Conservation (phyloP, 2,888 invertebrate genomes). For the Troilus luridus region DNA sequence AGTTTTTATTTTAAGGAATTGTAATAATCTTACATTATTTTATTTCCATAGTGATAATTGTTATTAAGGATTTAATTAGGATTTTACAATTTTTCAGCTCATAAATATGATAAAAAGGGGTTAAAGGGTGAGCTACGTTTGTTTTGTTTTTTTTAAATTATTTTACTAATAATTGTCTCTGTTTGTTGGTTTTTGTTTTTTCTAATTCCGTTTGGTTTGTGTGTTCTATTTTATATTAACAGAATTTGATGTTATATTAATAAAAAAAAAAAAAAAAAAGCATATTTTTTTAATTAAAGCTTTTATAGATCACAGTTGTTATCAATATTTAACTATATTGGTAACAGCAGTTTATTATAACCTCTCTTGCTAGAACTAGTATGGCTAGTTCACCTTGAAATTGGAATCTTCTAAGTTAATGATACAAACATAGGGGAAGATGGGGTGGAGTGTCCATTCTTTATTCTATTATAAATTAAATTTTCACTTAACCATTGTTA, state of each 20-base stretch:
- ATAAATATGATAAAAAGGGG: constrained; percentile 61
- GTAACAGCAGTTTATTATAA: too few species aligned
- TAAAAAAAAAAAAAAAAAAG: neutral
- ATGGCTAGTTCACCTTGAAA: too few species aligned
- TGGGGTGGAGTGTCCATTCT: too few species aligned
- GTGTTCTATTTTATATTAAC: neutral
- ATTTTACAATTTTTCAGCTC: constrained; percentile 57
- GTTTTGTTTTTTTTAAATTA: neutral
- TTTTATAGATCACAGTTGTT: too few species aligned
- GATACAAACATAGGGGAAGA: too few species aligned
- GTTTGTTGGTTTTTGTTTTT: neutral
- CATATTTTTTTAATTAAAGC: neutral
- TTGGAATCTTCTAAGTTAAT: too few species aligned
- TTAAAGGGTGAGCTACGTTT: constrained; percentile 60
- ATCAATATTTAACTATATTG: too few species aligned
- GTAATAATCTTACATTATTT: neutral
- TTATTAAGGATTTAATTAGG: neutral
- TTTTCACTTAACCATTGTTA: too few species aligned
- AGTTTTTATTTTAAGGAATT: neutral
- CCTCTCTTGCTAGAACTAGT: too few species aligned
- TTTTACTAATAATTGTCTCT: too few species aligned
- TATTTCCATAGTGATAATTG: neutral
- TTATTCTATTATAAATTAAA: too few species aligned
- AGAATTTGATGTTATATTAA: neutral
- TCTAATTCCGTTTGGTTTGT: neutral